A percentile compares a stretch with the other conserved stretches of the same genome.
These are phyloP conservation scores for Hydrolagus colliei DNA, from an alignment of 2,797 vertebrate genomes.

Conservation along the genomic window DNA sequence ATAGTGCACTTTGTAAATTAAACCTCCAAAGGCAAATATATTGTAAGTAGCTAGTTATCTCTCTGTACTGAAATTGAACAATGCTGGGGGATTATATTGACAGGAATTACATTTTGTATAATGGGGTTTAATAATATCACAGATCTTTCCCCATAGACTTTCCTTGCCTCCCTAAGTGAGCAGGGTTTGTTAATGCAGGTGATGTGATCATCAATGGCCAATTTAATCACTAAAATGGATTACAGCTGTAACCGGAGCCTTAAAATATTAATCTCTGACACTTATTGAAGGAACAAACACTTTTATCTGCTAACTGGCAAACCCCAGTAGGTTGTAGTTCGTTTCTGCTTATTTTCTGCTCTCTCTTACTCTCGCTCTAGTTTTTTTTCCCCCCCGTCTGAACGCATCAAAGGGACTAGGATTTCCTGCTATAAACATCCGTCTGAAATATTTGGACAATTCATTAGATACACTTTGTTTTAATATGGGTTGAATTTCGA, in stretches of 20 bases:
- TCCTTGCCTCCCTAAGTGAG: slow-evolving; percentile 49
- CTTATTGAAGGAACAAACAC: slow-evolving; percentile 53
- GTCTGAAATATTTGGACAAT: slow-evolving; percentile 66
- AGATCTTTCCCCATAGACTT: slow-evolving; percentile 57
- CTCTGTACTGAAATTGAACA: slow-evolving; percentile 80
- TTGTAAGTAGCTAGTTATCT: slow-evolving; percentile 79
- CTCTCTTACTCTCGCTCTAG: slow-evolving; percentile 50
- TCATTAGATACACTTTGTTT: slow-evolving; percentile 81
- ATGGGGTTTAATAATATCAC: slow-evolving; percentile 79
- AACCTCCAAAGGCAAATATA: slow-evolving; percentile 84
- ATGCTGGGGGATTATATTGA: slow-evolving; percentile 82
- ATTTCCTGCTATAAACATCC: slow-evolving; percentile 59
- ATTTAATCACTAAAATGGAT: slow-evolving; percentile 71
- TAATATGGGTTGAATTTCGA: slow-evolving; percentile 65
- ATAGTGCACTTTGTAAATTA: slow-evolving; percentile 78
- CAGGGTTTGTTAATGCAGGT: slow-evolving; percentile 59
- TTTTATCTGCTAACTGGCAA: slow-evolving; percentile 57
- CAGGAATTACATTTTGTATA: slow-evolving; percentile 84
- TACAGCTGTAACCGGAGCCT: slow-evolving; percentile 67
- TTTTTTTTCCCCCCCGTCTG: too few species aligned
- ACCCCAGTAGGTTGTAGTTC: slow-evolving; percentile 43
- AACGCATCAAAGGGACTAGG: slow-evolving; percentile 66
- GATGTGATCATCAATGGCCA: slow-evolving; percentile 60
- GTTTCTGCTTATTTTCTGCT: slow-evolving; percentile 60
- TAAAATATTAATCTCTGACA: slow-evolving; percentile 69